Base-by-base conservation (phyloP, 2,113 vertebrate species). In the Poecile atricapillus region DNA sequence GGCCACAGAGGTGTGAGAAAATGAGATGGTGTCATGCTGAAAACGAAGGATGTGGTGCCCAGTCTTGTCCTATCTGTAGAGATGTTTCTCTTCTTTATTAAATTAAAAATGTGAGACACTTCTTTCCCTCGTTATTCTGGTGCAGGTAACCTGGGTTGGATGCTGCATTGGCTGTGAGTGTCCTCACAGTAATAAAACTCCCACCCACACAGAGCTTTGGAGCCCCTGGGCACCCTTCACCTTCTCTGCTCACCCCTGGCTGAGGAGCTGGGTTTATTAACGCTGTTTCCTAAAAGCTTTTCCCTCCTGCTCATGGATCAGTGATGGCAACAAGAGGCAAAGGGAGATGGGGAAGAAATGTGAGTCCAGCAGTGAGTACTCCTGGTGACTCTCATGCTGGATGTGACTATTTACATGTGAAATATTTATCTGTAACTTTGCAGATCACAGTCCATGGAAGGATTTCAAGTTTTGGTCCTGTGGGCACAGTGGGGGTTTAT, bases 21-120 rank as follows among this genome's bases (percentile, higher is more conserved):
- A 28, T 4, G 49, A 44, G 77, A 11, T 20, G 73, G 27, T 28
- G 37, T 24, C 73, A 2, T 18, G 39, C 69, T 55, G 28, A 53
- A 21, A 2, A 2, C 4, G 35, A 33, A 68, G 55, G 52, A 13
- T 1, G 1, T 15, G 17, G 56, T 70, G 28, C 37, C n/a, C 4
- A 43, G 56, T 8, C 24, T 1, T 12, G 19, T 24, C n/a, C 53
- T 39, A 0, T 12, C 8, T 11, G 0, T 4, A 1, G 20, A 50
- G 8, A 14, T 35, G 55, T n/a, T 74, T 56, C 44, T 71, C 30
- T 15, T 76, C 41, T 23, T 64, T 43, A 22, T 83, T 83, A 80
- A 50, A 53, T 75, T 62, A 5, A 49, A 77, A 63, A 60, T 19
- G 13, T 2, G 15, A 44, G 74, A 28, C 1, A 0, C 19, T 64